Evolutionary conservation across 2,797 vertebrate genomes (phyloP).

Genomic region (Rhinatrema bivittatum): DNA sequence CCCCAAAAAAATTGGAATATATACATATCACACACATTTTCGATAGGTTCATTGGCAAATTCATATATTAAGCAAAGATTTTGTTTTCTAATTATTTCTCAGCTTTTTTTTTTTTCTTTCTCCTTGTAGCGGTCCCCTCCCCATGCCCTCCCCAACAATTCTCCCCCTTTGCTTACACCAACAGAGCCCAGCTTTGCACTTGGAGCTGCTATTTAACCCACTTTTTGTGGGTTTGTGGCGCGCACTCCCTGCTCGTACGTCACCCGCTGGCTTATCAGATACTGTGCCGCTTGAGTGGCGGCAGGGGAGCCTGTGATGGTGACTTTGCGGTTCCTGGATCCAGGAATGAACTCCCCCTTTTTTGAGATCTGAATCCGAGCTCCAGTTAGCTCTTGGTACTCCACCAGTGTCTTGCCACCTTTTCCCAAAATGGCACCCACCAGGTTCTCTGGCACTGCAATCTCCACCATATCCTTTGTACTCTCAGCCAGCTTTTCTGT

Average conservation of each 20-base stretch:
- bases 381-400: slow-evolving; percentile 94
- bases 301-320: slow-evolving; percentile 91
- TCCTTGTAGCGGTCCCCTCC: slow-evolving; percentile 2
- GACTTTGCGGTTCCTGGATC: slow-evolving; percentile 93
- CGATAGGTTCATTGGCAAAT: too few species aligned
- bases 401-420: slow-evolving; percentile 91
- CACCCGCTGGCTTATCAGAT: slow-evolving; percentile 95
- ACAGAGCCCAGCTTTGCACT: too few species aligned
- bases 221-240: slow-evolving; percentile 90
- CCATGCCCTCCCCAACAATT: slow-evolving; percentile 29
- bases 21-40: slow-evolving; percentile 50
- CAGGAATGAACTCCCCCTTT: slow-evolving; percentile 94
- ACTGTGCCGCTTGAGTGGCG: slow-evolving; percentile 90
- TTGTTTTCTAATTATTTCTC: too few species aligned
- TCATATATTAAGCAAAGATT: too few species aligned
- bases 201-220: too few species aligned
- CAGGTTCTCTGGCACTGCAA: slow-evolving; percentile 90
- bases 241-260: slow-evolving; percentile 93
- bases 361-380: slow-evolving; percentile 96
- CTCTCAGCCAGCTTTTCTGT: slow-evolving; percentile 84
- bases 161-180: too few species aligned
- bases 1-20: slow-evolving; percentile 52
- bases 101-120: background rate
- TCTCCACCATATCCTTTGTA: slow-evolving; percentile 92
- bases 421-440: slow-evolving; percentile 93